phyloP scores from a whole-genome alignment of 1,140 invertebrate species.

The Dendrolimus punctatus region DNA sequence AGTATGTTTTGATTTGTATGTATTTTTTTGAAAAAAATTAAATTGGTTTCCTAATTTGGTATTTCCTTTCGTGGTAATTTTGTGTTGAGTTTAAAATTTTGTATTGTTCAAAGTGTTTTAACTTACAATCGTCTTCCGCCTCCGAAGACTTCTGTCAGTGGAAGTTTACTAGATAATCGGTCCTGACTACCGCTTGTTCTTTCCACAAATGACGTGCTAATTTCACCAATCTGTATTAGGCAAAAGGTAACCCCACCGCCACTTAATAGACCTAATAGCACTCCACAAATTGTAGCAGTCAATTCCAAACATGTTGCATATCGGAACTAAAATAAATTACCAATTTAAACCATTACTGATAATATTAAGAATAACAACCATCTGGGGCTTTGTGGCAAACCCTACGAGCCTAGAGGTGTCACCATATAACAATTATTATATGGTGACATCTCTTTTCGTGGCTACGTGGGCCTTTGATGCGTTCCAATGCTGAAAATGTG shows the following conservation, averaged over 20 bases:
- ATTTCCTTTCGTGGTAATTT: too few relatives aligned
- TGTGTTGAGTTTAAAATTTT: neutral
- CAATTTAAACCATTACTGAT: too few relatives aligned
- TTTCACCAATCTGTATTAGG: constrained; percentile 79
- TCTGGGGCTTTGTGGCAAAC: too few relatives aligned
- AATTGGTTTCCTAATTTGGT: too few relatives aligned
- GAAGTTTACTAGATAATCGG: constrained; percentile 58
- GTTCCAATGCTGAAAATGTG: too few relatives aligned
- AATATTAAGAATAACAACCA: too few relatives aligned
- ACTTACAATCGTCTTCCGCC: constrained; percentile 74
- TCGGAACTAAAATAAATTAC: constrained; percentile 38
- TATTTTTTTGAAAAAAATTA: too few relatives aligned
- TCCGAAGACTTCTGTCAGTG: constrained; percentile 64
- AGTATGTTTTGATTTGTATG: too few relatives aligned
- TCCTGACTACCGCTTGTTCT: constrained; percentile 41
- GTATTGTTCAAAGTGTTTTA: constrained; percentile 1
- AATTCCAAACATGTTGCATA: constrained; percentile 52
- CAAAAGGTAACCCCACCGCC: constrained; percentile 74
- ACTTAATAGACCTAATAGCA: constrained; percentile 45
- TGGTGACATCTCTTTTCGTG: too few relatives aligned
- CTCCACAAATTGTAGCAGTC: constrained; percentile 40
- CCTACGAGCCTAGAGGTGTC: too few relatives aligned
- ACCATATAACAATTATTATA: too few relatives aligned
- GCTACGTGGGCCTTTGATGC: too few relatives aligned
- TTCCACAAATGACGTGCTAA: constrained; percentile 78